Evolutionary conservation across 2,888 invertebrate genomes (phyloP), one percentile per base, ranked within the genome.

Genomic region (Tricholauxania praeusta): DNA sequence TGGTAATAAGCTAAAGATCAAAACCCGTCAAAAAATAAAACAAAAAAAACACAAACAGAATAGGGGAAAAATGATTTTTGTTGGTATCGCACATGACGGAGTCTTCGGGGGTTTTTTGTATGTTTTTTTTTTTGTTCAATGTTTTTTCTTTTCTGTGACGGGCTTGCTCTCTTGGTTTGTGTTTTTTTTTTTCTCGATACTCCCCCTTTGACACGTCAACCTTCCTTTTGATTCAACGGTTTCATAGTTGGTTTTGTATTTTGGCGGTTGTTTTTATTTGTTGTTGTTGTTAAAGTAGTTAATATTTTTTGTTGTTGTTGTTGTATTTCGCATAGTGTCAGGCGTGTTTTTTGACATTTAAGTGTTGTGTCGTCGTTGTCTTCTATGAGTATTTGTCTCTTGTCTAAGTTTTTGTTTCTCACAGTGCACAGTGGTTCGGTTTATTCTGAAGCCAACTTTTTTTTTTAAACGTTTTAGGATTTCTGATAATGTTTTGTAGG

Each of bases 1-100:
- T 81, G 82, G 81, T 83, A 83, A 84, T 84, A 84, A 82, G 83
- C 80, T 80, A 83, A 82, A 84, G 84, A 84, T 84, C 81, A 82
- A 82, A 81, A 73, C 77, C 80, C 57, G 55, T 52, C 60, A n/a
- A 22, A 64, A n/a, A 32, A 47, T 19, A 57, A 60, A 49, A n/a
- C n/a, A n/a, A n/a, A 12, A 47, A 19, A 28, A 15, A 32, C 22
- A 17, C 12, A 53, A 53, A 57, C 1, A 60, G 12, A 32, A 60
- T 32, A 28, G 60, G 28, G 60, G 60, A 28, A 17, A 55, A 55
- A 51, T 17, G 5, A 14, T 32, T 48, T 55, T 55, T 66, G 39
- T 53, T 28, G 57, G 15, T 52, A 52, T 62, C 6, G 6, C 17
- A 28, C 53, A 15, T n/a, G 28, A 39, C 22, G 22, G 8, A 22